Base-by-base conservation (phyloP, 1,140 invertebrate genomes). In the Papilio polyxenes region DNA sequence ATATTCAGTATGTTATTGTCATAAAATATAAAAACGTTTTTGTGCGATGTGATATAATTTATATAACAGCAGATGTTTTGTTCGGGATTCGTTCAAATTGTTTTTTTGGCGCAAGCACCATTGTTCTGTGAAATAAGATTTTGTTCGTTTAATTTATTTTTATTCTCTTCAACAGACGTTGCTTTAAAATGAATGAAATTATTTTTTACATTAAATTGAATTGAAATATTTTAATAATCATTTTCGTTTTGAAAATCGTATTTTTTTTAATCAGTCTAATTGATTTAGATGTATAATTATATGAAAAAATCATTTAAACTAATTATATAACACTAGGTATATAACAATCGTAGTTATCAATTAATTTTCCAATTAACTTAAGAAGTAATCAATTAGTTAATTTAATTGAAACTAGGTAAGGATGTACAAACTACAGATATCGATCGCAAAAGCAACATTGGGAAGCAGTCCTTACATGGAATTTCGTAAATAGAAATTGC, bases 1-100 rank as follows among this genome's bases (percentile, higher is more conserved):
- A 69, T 15, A 72, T 1, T 40, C 31, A 15, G 11, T 17, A 37
- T 40, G 31, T 3, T 72, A 17, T 11, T 72, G 65, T 72, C 65
- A 72, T 72, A 72, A 72, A 72, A 65, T 9, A 72, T 65, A 65
- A 72, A 72, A 72, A 72, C 31, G 31, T 40, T 72, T 72, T 72
- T 69, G 23, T 69, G 23, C 20, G 65, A 31, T 37, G 65, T 37
- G 23, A 69, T 69, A 37, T 69, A 69, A 69, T 69, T 69, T 69
- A 69, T 69, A 69, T 37, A 69, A 69, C 65, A 69, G 23, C 65
- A 69, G 65, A 69, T 69, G 65, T 69, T 37, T 37, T 69, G 65
- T 69, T 11, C 65, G 65, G 65, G 11, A 31, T 69, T 37, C 31
- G 65, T 31, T 5, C 65, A 5, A 31, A 69, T 69, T 69, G 65